Evolutionary conservation across 2,113 vertebrate species (phyloP).

Genomic region (Tympanuchus pallidicinctus): DNA sequence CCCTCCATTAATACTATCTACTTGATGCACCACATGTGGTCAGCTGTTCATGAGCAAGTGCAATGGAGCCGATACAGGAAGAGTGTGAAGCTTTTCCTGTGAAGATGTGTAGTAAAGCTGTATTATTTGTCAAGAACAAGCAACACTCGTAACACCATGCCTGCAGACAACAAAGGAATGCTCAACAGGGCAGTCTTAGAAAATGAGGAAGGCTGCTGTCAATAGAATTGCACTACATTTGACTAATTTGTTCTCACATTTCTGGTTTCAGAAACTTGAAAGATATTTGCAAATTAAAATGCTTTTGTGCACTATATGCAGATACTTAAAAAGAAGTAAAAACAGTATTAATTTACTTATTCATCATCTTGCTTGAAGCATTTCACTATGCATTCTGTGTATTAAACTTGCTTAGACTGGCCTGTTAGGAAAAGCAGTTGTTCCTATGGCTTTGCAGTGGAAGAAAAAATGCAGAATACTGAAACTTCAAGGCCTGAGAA

Average conservation of each 20-base stretch:
- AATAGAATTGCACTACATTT: slow-evolving; percentile 7
- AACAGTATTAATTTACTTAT: background rate
- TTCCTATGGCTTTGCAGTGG: background rate
- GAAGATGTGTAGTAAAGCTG: slow-evolving; percentile 5
- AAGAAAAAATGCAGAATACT: background rate
- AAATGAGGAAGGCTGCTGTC: slow-evolving; percentile 21
- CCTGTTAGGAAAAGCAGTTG: background rate
- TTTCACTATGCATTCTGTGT: background rate
- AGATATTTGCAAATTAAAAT: slow-evolving; percentile 15
- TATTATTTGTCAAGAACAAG: slow-evolving; percentile 44
- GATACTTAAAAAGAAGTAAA: slow-evolving; percentile 2
- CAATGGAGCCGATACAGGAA: background rate
- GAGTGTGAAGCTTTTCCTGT: slow-evolving; percentile 29
- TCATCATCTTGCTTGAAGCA: slow-evolving; percentile 1
- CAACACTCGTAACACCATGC: background rate
- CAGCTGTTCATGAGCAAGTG: slow-evolving; percentile 16
- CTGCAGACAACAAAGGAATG: background rate
- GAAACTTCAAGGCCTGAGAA: slow-evolving; percentile 31
- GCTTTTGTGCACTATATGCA: background rate
- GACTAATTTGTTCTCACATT: slow-evolving; percentile 37
- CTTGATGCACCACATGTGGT: background rate
- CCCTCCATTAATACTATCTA: background rate
- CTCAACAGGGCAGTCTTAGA: background rate
- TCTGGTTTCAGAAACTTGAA: slow-evolving; percentile 37
- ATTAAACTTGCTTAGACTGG: background rate